Conservation (phyloP, 2,797 vertebrate species). For the Champsocephalus gunnari region DNA sequence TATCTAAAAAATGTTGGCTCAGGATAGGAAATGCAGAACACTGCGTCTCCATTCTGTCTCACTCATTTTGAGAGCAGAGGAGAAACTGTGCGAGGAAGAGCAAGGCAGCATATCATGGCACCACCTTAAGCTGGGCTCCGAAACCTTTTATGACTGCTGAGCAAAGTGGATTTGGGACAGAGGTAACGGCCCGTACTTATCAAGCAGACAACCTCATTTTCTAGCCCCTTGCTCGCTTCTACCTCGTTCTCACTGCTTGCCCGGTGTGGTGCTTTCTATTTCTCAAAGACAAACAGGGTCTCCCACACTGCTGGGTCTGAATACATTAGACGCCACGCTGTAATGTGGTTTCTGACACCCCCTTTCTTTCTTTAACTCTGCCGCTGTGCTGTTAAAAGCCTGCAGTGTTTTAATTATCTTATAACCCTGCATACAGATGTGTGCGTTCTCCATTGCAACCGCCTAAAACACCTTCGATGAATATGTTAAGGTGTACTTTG, state of each 20-base stretch:
- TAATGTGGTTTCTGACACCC: conserved; percentile 69
- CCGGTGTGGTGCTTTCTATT: conserved; percentile 48
- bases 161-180: conserved; percentile 79
- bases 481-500: neutral
- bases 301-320: conserved; percentile 42
- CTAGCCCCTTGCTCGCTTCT: conserved; percentile 55
- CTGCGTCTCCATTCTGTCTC: conserved; percentile 38
- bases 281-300: conserved; percentile 64
- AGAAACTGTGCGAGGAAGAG: conserved; percentile 27
- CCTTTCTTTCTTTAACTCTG: conserved; percentile 28
- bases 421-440: conserved; percentile 17
- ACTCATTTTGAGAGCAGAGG: conserved; percentile 21
- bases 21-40: conserved; percentile 37
- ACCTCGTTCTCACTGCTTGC: conserved; percentile 38
- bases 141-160: conserved; percentile 73
- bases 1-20: conserved; percentile 35
- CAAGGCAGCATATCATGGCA: conserved; percentile 44
- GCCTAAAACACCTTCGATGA: conserved; percentile 12
- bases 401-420: conserved; percentile 30
- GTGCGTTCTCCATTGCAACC: conserved; percentile 10
- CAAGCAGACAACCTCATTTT: conserved; percentile 82
- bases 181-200: conserved; percentile 77
- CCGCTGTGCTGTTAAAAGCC: conserved; percentile 41
- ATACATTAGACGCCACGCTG: conserved; percentile 61
- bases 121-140: conserved; percentile 58